Evolutionary conservation across 2,797 vertebrate species (phyloP), one percentile per base, ranked within the genome.

Genomic region (Podargus strigoides): DNA sequence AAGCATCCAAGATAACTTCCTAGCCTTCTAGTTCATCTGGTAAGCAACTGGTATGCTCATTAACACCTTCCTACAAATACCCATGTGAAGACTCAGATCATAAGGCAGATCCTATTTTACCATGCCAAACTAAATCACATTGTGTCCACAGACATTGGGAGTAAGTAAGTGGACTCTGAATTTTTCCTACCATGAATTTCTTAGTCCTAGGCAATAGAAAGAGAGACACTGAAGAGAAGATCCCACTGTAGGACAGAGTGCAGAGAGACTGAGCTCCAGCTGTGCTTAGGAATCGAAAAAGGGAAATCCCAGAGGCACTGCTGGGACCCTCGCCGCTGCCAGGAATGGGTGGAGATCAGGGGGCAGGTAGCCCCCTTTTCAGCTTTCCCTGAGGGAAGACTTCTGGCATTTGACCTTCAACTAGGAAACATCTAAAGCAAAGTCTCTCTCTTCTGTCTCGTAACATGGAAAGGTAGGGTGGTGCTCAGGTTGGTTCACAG

Each of bases 221-320:
- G 20, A 32, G 44, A 87, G n/a, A n/a, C 24, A 68, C 7, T 26
- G 28, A 80, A 49, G 37, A 28, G 28, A 68, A 63, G 21, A 69
- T 39, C 24, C 24, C 1, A 1, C 34, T 56, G 32, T 28, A 67
- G 47, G 18, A 58, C n/a, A 42, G 10, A 0, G 0, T 39, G 32
- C 59, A 55, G 59, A 28, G 10, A 49, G 41, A 41, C 21, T 41
- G 53, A 78, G 21, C 12, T 62, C 26, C 26, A 56, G 11, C 15
- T 50, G 24, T 41, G 14, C 37, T 74, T 79, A 26, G 22, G 42
- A 34, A 58, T 42, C 0, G 0, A 10, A n/a, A 47, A 73, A 66
- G 62, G 23, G 34, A 85, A 62, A 39, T 74, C 55, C 27, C 12
- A 90, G 42, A 56, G 6, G 12, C n/a, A 62, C 18, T 27, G 12